Evolutionary conservation across 2,888 invertebrate genomes (phyloP).

Genomic region (Mantis religiosa): DNA sequence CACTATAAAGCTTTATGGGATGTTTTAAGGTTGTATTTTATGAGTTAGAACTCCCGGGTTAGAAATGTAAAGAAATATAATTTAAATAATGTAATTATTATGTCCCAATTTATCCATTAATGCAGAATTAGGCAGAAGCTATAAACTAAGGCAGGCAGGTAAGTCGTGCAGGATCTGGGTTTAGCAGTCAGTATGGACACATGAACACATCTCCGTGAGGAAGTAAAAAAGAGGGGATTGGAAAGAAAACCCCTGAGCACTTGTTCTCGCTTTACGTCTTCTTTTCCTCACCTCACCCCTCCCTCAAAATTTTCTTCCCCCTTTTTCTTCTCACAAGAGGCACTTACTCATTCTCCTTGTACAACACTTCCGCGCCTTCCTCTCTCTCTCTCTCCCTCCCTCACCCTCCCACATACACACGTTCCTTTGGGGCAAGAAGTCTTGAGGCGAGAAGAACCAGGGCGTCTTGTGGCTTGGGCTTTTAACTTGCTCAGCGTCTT

Average conservation of each 20-base stretch:
- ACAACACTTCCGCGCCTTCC: not conserved
- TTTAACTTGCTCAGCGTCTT: not conserved
- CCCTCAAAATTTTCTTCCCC: conserved; percentile 8
- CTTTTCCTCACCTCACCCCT: conserved; percentile 2
- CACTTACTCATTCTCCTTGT: not conserved
- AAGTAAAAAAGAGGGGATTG: not conserved
- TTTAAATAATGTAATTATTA: too few relatives aligned
- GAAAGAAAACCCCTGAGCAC: not conserved
- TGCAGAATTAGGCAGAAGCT: too few relatives aligned
- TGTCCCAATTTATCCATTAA: too few relatives aligned
- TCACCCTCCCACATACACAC: not conserved
- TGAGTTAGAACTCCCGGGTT: too few relatives aligned
- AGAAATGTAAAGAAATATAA: too few relatives aligned
- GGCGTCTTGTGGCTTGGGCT: not conserved
- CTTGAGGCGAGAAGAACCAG: not conserved
- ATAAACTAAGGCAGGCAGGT: too few relatives aligned
- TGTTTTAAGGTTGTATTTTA: too few relatives aligned
- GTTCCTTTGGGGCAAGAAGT: not conserved
- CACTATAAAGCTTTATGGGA: too few relatives aligned
- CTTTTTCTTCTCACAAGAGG: not conserved
- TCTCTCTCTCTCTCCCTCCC: not conserved
- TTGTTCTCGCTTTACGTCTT: not conserved
- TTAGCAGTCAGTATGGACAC: not conserved
- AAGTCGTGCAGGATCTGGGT: too few relatives aligned
- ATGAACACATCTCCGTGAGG: not conserved